Evolutionary conservation across 1,140 invertebrate genomes (phyloP).

Genomic region (Euglossa dilemma): DNA sequence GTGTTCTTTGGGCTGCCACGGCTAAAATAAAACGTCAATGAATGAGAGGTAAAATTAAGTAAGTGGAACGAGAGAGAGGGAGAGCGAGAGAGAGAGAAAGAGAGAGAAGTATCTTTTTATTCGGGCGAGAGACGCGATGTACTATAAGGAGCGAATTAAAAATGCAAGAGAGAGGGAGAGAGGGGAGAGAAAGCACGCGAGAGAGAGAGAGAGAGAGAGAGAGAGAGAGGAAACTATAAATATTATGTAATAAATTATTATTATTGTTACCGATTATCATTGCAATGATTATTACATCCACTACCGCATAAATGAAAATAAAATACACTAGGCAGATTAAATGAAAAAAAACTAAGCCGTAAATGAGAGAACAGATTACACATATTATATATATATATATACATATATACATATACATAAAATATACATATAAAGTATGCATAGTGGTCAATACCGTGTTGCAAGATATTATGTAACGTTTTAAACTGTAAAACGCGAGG

Average conservation of each 20-base stretch:
- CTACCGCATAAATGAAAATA: slow-evolving; percentile 66
- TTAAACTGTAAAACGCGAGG: slow-evolving; percentile 48
- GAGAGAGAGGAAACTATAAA: slow-evolving; percentile 72
- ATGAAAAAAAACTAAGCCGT: slow-evolving; percentile 25
- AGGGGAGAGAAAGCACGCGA: slow-evolving; percentile 50
- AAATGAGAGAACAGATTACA: slow-evolving; percentile 55
- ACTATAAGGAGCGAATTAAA: slow-evolving; percentile 70
- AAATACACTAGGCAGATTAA: slow-evolving; percentile 68
- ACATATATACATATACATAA: slow-evolving; percentile 66
- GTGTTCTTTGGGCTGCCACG: slow-evolving; percentile 77
- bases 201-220: slow-evolving; percentile 53
- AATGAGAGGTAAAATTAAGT: slow-evolving; percentile 43
- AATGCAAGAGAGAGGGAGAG: slow-evolving; percentile 40
- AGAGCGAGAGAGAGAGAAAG: slow-evolving; percentile 1
- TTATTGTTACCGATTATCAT: slow-evolving; percentile 78
- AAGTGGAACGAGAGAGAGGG: slow-evolving; percentile 51
- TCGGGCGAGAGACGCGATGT: slow-evolving; percentile 68
- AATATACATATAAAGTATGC: slow-evolving; percentile 55
- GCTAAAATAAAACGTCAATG: slow-evolving; percentile 64
- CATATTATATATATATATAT: slow-evolving; percentile 40
- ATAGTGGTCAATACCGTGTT: slow-evolving; percentile 63
- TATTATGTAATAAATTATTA: slow-evolving; percentile 80
- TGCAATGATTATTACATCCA: slow-evolving; percentile 75
- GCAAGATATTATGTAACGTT: slow-evolving; percentile 59
- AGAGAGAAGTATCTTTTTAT: slow-evolving; percentile 77